Evolutionary conservation across 2,888 invertebrate species (phyloP).

Genomic region (Hypomecis punctinalis): DNA sequence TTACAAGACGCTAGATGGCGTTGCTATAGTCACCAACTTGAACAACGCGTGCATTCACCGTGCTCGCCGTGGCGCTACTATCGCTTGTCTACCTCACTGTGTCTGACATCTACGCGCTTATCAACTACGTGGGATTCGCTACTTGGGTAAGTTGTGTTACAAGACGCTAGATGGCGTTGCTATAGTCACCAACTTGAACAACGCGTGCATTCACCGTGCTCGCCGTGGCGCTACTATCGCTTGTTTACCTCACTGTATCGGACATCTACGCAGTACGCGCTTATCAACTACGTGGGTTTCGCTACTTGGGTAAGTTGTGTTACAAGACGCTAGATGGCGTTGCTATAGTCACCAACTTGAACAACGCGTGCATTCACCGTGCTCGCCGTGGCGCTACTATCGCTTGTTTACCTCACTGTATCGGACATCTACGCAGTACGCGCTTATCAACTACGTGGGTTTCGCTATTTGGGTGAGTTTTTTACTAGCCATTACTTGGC

Average conservation of each 20-base stretch:
- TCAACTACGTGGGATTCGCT: slow-evolving; percentile 98
- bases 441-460: slow-evolving; percentile 98
- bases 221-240: slow-evolving; percentile 96
- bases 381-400: slow-evolving; percentile 96
- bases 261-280: slow-evolving; percentile 96
- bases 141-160: slow-evolving; percentile 90
- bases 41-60: slow-evolving; percentile 98
- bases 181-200: slow-evolving; percentile 85
- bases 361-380: slow-evolving; percentile 98
- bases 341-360: slow-evolving; percentile 89
- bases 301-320: slow-evolving; percentile 92
- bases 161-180: slow-evolving; percentile 82
- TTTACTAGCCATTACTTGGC: no score
- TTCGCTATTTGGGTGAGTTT: slow-evolving; percentile 96
- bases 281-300: slow-evolving; percentile 99
- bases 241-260: slow-evolving; percentile 94
- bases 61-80: slow-evolving; percentile 96
- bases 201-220: slow-evolving; percentile 98
- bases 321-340: no score
- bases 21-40: slow-evolving; percentile 94
- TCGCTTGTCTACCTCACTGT: slow-evolving; percentile 97
- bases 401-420: slow-evolving; percentile 94
- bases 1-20: no score
- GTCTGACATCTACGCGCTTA: slow-evolving; percentile 96
- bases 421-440: slow-evolving; percentile 97